Percentiles rank a stretch among this genome's conserved stretches.
Evolutionary conservation across 2,113 vertebrate species (phyloP).

Genomic region (Dermatemys mawii): DNA sequence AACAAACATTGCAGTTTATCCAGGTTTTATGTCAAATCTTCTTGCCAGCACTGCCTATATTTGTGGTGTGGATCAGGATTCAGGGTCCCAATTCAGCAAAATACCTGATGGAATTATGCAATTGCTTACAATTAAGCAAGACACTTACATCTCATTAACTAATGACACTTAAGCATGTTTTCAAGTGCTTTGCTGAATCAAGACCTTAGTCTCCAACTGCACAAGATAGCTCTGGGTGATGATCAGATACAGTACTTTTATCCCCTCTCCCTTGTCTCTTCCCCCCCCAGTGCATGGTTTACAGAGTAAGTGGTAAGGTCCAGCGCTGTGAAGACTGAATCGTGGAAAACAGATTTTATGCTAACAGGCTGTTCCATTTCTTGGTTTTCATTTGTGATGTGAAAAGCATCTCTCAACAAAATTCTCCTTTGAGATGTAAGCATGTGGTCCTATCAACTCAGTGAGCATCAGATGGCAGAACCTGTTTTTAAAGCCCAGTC

Average conservation of each 20-base stretch:
- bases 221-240: neutral
- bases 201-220: neutral
- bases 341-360: neutral
- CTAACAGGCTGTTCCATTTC: neutral
- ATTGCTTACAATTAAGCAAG: neutral
- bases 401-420: neutral
- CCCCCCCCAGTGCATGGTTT: neutral
- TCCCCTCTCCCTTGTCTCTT: neutral
- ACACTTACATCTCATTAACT: neutral
- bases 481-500: neutral
- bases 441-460: neutral
- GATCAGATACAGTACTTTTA: neutral
- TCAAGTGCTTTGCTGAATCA: neutral
- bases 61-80: neutral
- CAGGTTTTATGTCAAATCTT: neutral
- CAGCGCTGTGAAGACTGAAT: neutral
- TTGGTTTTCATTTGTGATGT: neutral
- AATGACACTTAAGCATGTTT: neutral
- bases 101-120: neutral
- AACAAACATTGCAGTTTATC: neutral
- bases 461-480: rapidly evolving
- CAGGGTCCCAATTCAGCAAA: neutral
- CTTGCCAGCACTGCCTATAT: neutral
- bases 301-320: neutral
- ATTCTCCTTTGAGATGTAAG: rapidly evolving